These are phyloP conservation scores for Eurosta solidaginis DNA, from an alignment of 1,140 invertebrate genomes.

Conservation along the genomic window DNA sequence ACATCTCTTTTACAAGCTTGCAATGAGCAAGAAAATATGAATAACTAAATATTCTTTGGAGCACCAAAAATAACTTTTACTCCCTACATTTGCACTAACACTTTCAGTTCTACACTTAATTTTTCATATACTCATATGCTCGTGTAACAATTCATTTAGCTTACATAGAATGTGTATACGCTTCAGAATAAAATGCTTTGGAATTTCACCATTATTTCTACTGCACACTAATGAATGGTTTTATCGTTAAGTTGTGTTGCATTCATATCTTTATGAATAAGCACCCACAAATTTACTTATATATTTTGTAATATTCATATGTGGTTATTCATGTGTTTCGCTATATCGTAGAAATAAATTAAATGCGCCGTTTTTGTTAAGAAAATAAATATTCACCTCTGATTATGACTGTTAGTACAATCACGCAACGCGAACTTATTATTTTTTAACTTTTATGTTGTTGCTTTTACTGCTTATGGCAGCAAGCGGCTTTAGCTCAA, in stretches of 20 bases:
- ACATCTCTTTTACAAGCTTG: no score
- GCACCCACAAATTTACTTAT: not conserved
- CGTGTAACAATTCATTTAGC: not conserved
- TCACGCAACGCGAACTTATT: not conserved
- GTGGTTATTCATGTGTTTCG: not conserved
- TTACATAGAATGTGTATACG: no score
- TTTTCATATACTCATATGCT: not conserved
- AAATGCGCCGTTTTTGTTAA: not conserved
- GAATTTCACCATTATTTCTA: not conserved
- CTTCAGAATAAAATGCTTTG: not conserved
- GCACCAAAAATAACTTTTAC: not conserved
- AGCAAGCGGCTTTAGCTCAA: not conserved
- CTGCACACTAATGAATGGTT: constrained; percentile 23
- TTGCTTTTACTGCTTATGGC: constrained; percentile 3
- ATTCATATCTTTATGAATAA: not conserved
- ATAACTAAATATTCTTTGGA: no score
- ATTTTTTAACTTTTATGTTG: not conserved
- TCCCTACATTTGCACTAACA: not conserved
- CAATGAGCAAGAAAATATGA: no score
- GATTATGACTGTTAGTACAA: not conserved
- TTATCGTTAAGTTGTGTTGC: not conserved
- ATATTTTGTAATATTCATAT: not conserved
- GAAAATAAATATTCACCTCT: not conserved
- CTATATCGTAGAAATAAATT: constrained; percentile 1
- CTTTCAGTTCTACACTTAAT: not conserved